Evolutionary conservation across 2,113 vertebrate genomes (phyloP), one percentile per base, ranked within the genome.

Genomic region (Callopanchax toddi): DNA sequence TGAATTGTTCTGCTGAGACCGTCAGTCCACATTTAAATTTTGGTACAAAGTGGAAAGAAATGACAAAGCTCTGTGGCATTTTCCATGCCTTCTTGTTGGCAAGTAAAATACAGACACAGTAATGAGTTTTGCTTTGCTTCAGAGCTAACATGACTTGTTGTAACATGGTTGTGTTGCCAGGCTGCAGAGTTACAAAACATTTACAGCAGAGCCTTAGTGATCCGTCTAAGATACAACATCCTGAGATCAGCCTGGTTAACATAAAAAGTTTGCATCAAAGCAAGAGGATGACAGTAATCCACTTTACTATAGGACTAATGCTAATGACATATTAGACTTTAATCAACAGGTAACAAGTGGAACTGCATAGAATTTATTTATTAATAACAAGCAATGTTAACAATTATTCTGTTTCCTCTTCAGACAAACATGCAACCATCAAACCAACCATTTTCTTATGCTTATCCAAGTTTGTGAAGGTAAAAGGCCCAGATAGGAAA

Each of bases 81-180:
- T 77, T 78, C 72, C 74, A 71, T 21, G n/a, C 58, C 64, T 21
- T 32, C 52, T 36, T 54, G 74, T 63, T 86, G 81, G 79, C 84
- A 80, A 63, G 67, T 65, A 64, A 40, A 67, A 71, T 58, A 74
- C 52, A 77, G 59, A 55, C 67, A 60, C 55, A 51, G 70, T 82
- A 87, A 89, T 77, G 67, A 87, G 73, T 56, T 82, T 84, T 88
- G 81, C 76, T 63, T 72, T 71, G 61, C 75, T 82, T 80, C 62
- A 74, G 37, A 71, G 70, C 49, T 44, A 71, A 82, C 63, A 71
- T 72, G 63, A 71, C n/a, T n/a, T n/a, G n/a, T n/a, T n/a, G n/a
- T n/a, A n/a, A n/a, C n/a, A n/a, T n/a, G 46, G 67, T 67, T 48
- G 26, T 34, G 73, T 58, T 70, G 78, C 65, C 76, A 79, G 81